Base-by-base conservation (phyloP, 2,888 invertebrate genomes). In the Luperina testacea region DNA sequence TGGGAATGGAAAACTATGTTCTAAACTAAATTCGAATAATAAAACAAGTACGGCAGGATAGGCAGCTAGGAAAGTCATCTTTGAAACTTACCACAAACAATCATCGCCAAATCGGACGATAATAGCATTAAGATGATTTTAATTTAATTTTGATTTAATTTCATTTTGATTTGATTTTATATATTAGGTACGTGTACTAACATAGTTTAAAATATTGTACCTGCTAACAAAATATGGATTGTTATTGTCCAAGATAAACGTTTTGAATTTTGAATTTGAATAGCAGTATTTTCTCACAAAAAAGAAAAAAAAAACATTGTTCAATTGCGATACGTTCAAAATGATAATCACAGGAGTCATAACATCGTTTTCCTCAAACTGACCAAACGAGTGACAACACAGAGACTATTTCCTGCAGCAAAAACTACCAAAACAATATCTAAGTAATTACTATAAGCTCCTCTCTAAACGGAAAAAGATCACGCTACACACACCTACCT, bases 391-490 rank as follows among this genome's bases (percentile, higher is more conserved):
- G 45, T 57, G 11, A 2, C 72, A 38, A 61, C 45, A 42, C 5
- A 3, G 13, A 2, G 32, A 32, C 38, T 13, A 48, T 57, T 57
- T 57, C 11, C 2, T 20, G 15, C 38, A 38, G 13, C n/a, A 42
- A 79, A 38, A 51, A 38, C 51, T n/a, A n/a, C n/a, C 69, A 59
- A 67, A 80, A 77, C 64, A 69, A 27, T 20, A 24, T 15, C n/a
- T 78, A 83, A n/a, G n/a, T n/a, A n/a, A 67, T 79, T 71, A 64
- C n/a, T 51, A 38, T 38, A 59, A 78, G 32, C 63, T 80, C 53
- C 53, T 67, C 57, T 71, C 82, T 71, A 68, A 77, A 77, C 63
- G 42, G 51, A 69, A 82, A 75, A 76, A 77, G 59, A 64, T 68
- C 71, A 61, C 83, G 53, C 75, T 61, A 82, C n/a, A 76, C 48